phyloP scores from a whole-genome alignment of 2,113 vertebrate species.

The Pollimyrus isidori region DNA sequence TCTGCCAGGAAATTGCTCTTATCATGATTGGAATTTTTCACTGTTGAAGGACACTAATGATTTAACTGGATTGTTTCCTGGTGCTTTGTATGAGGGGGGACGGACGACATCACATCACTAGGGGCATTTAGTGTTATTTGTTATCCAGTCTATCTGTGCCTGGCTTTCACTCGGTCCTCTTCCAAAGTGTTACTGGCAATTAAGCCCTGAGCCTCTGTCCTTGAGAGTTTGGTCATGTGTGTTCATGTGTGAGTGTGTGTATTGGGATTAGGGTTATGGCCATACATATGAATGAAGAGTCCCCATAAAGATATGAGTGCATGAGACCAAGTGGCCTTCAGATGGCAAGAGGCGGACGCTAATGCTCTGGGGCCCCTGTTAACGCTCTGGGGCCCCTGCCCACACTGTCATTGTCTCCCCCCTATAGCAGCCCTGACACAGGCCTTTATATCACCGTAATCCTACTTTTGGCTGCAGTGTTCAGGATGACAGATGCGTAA shows the following conservation, averaged over 20 bases:
- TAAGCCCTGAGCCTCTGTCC: neutral
- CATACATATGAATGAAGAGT: neutral
- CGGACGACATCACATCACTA: neutral
- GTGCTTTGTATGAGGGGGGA: neutral
- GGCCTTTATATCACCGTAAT: constrained; percentile 15
- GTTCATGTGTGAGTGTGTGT: neutral
- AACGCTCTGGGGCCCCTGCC: neutral
- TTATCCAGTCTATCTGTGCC: neutral
- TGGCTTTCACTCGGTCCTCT: neutral
- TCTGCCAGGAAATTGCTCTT: constrained; percentile 15
- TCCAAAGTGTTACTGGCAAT: neutral
- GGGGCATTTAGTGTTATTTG: neutral
- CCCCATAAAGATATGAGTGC: neutral
- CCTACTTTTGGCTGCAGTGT: neutral
- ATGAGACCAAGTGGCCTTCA: neutral
- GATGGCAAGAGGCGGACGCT: neutral
- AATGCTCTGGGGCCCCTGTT: neutral
- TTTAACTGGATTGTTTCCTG: constrained; percentile 14
- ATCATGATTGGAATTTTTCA: neutral
- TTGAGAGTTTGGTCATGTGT: neutral
- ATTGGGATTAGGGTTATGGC: neutral
- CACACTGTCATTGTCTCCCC: neutral
- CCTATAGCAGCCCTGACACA: neutral
- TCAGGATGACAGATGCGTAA: constrained; percentile 23
- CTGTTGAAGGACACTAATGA: neutral